These are phyloP conservation scores for Alcedo quadribrachys DNA, from an alignment of 2,797 vertebrate species.

Conservation along the genomic window DNA sequence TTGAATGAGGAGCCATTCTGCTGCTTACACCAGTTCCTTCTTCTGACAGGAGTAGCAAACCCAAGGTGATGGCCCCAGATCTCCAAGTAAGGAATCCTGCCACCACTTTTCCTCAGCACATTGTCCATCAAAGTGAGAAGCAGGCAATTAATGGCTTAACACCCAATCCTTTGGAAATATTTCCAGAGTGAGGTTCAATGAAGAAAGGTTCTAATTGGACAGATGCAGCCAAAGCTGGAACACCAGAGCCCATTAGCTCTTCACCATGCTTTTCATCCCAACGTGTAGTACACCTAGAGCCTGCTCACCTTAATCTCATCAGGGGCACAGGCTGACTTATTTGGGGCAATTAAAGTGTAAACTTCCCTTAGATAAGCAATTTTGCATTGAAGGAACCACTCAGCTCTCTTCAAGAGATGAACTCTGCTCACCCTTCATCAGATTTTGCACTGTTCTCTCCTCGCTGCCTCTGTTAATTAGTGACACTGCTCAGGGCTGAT, in stretches of 20 bases:
- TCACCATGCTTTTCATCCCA: constrained; percentile 11
- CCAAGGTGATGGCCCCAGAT: not conserved
- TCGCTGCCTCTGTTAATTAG: constrained; percentile 29
- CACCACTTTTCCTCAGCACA: not conserved
- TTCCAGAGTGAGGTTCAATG: not conserved
- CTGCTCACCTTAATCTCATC: constrained; percentile 4
- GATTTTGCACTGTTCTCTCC: constrained; percentile 14
- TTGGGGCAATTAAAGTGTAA: constrained; percentile 48
- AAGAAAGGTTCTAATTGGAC: not conserved
- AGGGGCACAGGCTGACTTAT: constrained; percentile 13
- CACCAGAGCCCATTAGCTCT: not conserved
- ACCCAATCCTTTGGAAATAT: not conserved
- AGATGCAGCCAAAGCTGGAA: not conserved
- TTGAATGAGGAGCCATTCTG: not conserved
- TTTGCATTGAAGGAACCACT: constrained; percentile 1
- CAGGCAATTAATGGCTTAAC: not conserved
- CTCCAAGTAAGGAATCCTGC: not conserved
- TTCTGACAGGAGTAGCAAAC: not conserved
- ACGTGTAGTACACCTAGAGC: not conserved
- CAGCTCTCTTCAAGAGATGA: not conserved
- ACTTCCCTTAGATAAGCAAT: constrained; percentile 19
- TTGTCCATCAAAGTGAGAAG: not conserved
- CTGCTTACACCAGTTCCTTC: not conserved
- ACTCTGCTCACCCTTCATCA: constrained; percentile 1
- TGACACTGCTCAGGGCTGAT: not conserved